phyloP scores from a whole-genome alignment of 2,113 vertebrate species.

The Mionectes macconnelli region DNA sequence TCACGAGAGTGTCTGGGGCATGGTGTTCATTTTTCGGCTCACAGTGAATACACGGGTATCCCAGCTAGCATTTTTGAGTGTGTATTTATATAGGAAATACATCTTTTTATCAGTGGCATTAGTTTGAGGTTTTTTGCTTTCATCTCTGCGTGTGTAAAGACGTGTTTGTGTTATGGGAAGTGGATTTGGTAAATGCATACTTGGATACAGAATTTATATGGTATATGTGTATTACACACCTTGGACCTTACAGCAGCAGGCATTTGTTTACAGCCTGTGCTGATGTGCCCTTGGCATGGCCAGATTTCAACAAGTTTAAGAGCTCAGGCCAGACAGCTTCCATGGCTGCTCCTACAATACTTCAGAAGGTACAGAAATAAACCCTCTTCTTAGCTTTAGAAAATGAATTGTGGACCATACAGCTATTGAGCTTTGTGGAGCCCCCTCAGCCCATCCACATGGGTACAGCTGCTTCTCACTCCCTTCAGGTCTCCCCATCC shows the following conservation, averaged over 20 bases:
- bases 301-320: neutral
- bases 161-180: neutral
- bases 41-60: neutral
- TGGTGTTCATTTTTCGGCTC: neutral
- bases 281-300: neutral
- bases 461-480: neutral
- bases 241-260: neutral
- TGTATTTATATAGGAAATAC: neutral
- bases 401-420: neutral
- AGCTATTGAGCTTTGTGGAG: neutral
- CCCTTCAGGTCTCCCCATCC: neutral
- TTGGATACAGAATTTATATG: neutral
- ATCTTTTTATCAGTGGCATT: neutral
- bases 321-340: constrained; percentile 2
- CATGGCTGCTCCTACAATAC: neutral
- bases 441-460: neutral
- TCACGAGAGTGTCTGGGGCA: constrained; percentile 9
- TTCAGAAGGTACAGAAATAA: neutral
- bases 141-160: neutral
- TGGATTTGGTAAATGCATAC: neutral
- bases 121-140: neutral
- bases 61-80: neutral
- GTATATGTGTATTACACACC: neutral
- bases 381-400: neutral
- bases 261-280: constrained; percentile 10